phyloP scores from a whole-genome alignment of 2,113 vertebrate species.

The Phrynosoma platyrhinos region DNA sequence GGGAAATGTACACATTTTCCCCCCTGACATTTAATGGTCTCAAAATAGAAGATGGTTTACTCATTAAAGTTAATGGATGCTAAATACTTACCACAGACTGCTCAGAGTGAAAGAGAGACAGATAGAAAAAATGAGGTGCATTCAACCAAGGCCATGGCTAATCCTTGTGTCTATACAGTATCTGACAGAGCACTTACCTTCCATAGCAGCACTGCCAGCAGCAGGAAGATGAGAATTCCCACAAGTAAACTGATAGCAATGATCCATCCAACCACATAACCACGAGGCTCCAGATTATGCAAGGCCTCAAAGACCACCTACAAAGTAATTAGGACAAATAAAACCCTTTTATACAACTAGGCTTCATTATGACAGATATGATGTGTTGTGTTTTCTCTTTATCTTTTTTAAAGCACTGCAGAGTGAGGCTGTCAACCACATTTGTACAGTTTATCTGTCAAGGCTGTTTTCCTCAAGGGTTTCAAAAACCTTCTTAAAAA shows the following conservation, averaged over 20 bases:
- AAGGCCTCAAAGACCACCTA: constrained; percentile 97
- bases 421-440: constrained; percentile 25
- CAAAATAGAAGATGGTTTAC: constrained; percentile 4
- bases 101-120: background rate
- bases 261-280: constrained; percentile 98
- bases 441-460: constrained; percentile 31
- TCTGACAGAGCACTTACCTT: constrained; percentile 85
- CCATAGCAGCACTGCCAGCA: constrained; percentile 96
- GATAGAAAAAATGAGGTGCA: background rate
- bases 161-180: constrained; percentile 23
- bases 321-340: constrained; percentile 53
- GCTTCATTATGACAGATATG: constrained; percentile 49
- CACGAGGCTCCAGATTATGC: constrained; percentile 95
- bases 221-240: constrained; percentile 97
- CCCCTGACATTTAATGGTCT: constrained; percentile 3
- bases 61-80: constrained; percentile 37
- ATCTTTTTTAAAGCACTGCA: constrained; percentile 48
- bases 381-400: constrained; percentile 39
- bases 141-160: constrained; percentile 12
- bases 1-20: constrained; percentile 28
- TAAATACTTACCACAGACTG: constrained; percentile 24
- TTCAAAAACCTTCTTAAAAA: constrained; percentile 33
- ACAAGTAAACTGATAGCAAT: constrained; percentile 98
- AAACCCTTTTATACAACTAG: constrained; percentile 28
- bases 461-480: constrained; percentile 26